These are phyloP conservation scores for Zoanthus gigantus DNA, from an alignment of 92 coral and sea anemone genomes.

Conservation along the genomic window DNA sequence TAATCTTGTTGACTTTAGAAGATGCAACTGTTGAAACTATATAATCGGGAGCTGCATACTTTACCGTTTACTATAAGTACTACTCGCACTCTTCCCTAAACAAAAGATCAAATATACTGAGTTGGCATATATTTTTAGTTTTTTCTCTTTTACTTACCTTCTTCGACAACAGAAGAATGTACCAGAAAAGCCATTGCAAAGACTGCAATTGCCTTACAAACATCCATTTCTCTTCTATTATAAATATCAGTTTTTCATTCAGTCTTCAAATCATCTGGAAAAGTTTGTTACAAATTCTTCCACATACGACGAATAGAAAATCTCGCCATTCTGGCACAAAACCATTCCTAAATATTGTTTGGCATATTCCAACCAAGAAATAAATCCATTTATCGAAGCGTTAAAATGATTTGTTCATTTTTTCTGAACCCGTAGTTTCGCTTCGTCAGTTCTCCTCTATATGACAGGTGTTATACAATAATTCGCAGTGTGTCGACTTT, in stretches of 20 bases:
- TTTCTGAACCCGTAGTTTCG: background rate
- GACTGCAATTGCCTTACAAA: background rate
- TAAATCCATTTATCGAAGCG: background rate
- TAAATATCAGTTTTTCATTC: background rate
- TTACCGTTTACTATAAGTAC: no score
- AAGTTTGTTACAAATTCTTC: no score
- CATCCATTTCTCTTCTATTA: background rate
- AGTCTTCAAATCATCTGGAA: background rate
- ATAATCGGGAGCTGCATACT: no score
- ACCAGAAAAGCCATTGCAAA: background rate
- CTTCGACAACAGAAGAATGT: background rate
- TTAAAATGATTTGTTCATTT: background rate
- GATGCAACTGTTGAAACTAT: no score
- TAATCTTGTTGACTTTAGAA: no score
- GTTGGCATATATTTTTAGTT: background rate
- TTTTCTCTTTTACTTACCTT: conserved; percentile 5
- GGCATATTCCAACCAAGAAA: background rate
- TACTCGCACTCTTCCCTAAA: background rate
- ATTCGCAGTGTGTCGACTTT: conserved; percentile 12
- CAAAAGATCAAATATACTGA: background rate
- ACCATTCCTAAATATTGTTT: background rate
- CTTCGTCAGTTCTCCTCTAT: background rate
- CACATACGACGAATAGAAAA: background rate
- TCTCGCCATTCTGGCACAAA: background rate
- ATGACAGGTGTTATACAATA: conserved; percentile 21